phyloP scores from a whole-genome alignment of 1,140 invertebrate species.

The Plutomurus gul region DNA sequence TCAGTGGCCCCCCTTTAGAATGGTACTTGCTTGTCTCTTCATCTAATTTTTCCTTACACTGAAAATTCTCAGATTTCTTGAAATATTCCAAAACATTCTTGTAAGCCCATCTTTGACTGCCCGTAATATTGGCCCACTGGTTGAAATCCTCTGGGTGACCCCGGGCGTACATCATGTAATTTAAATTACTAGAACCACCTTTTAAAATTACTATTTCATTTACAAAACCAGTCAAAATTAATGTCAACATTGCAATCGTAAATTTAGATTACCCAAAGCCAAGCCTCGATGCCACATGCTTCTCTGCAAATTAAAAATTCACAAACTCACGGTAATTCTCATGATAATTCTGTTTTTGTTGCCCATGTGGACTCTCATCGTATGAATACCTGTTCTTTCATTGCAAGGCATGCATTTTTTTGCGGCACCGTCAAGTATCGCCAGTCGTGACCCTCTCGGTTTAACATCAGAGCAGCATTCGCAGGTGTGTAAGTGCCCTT shows the following conservation, averaged over 20 bases:
- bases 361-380: too few species aligned
- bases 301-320: background rate
- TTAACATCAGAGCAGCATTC: conserved; percentile 56
- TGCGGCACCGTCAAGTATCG: conserved; percentile 58
- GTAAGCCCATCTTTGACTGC: conserved; percentile 88
- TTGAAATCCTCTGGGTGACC: conserved; percentile 81
- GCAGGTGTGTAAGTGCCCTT: background rate
- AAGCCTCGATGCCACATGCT: too few species aligned
- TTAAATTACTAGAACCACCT: conserved; percentile 66
- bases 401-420: background rate
- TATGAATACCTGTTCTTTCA: background rate
- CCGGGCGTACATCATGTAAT: conserved; percentile 72
- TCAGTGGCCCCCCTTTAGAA: background rate
- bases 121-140: conserved; percentile 77
- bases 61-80: conserved; percentile 63
- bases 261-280: background rate
- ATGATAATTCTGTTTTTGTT: background rate
- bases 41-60: background rate
- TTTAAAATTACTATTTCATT: too few species aligned
- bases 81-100: conserved; percentile 73
- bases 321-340: background rate
- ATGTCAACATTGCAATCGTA: background rate
- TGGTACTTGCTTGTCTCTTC: background rate
- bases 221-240: too few species aligned
- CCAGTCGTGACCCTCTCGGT: conserved; percentile 65